These are phyloP conservation scores for Hyposoter didymator DNA, from an alignment of 2,888 invertebrate genomes.

Conservation along the genomic window DNA sequence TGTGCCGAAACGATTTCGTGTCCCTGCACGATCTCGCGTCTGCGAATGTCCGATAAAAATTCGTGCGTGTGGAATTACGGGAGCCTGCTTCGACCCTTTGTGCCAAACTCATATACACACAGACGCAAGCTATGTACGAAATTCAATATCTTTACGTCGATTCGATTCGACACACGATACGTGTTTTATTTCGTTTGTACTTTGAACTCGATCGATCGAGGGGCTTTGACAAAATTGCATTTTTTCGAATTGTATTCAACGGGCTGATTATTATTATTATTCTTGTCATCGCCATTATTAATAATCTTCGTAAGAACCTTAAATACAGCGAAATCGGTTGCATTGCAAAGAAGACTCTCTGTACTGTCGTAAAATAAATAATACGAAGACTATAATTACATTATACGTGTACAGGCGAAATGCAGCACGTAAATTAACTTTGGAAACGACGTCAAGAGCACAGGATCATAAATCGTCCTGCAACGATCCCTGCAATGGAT, in stretches of 20 bases:
- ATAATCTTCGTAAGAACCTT: background rate
- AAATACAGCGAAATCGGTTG: background rate
- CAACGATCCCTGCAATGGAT: slow-evolving; percentile 10
- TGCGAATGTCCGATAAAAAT: slow-evolving; percentile 55
- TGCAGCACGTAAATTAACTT: slow-evolving; percentile 19
- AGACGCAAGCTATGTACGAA: slow-evolving; percentile 22
- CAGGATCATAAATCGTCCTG: slow-evolving; percentile 38
- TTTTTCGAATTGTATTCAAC: slow-evolving; percentile 14
- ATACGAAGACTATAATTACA: slow-evolving; percentile 38
- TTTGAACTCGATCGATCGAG: slow-evolving; percentile 43
- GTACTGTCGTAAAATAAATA: slow-evolving; percentile 19
- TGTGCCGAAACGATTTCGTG: slow-evolving; percentile 65
- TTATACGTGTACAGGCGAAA: background rate
- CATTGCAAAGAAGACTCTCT: background rate
- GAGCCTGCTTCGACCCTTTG: slow-evolving; percentile 42
- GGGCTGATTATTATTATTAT: background rate
- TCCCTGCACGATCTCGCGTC: slow-evolving; percentile 39
- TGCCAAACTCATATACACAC: background rate
- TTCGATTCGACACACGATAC: slow-evolving; percentile 65
- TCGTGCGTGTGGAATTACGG: slow-evolving; percentile 56
- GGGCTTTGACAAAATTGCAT: slow-evolving; percentile 47
- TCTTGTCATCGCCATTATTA: background rate
- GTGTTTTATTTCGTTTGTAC: slow-evolving; percentile 57
- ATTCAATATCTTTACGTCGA: slow-evolving; percentile 59
- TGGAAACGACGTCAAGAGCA: background rate